Conservation (phyloP, 2,797 vertebrate species). For the Brotula barbata region DNA sequence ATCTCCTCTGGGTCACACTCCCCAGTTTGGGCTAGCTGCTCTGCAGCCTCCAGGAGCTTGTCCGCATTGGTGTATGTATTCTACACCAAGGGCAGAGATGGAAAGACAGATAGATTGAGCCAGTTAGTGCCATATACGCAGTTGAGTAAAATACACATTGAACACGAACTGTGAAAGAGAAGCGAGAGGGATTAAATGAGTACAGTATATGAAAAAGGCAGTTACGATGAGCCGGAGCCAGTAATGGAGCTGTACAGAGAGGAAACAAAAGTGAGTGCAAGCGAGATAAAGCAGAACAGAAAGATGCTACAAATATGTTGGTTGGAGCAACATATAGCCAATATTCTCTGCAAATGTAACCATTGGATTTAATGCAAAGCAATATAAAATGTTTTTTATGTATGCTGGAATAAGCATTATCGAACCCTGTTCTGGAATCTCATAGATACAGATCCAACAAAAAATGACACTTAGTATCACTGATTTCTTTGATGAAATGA, state of each 20-base stretch:
- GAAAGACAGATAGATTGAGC: slow-evolving; percentile 17
- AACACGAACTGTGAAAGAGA: neutral
- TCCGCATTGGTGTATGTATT: slow-evolving; percentile 99
- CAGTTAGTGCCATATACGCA: neutral
- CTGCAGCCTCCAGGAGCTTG: slow-evolving; percentile 96
- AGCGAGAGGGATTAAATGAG: neutral
- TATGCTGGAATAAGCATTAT: no score
- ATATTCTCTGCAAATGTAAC: neutral
- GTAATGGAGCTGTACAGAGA: slow-evolving; percentile 18
- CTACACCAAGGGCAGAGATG: slow-evolving; percentile 75
- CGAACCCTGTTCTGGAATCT: no score
- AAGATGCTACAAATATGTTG: slow-evolving; percentile 15
- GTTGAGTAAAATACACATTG: neutral
- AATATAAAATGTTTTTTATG: no score
- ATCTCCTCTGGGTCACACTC: slow-evolving; percentile 99
- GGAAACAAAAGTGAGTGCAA: slow-evolving; percentile 18
- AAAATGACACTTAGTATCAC: no score
- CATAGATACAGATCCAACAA: no score
- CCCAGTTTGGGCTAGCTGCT: slow-evolving; percentile 96
- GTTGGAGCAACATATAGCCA: no score
- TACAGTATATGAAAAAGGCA: slow-evolving; percentile 33
- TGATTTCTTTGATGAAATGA: no score
- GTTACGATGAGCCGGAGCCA: slow-evolving; percentile 7
- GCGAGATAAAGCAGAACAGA: slow-evolving; percentile 22
- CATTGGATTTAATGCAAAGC: no score